Evolutionary conservation across 2,113 vertebrate genomes (phyloP).

Genomic region (Poecilia latipinna): DNA sequence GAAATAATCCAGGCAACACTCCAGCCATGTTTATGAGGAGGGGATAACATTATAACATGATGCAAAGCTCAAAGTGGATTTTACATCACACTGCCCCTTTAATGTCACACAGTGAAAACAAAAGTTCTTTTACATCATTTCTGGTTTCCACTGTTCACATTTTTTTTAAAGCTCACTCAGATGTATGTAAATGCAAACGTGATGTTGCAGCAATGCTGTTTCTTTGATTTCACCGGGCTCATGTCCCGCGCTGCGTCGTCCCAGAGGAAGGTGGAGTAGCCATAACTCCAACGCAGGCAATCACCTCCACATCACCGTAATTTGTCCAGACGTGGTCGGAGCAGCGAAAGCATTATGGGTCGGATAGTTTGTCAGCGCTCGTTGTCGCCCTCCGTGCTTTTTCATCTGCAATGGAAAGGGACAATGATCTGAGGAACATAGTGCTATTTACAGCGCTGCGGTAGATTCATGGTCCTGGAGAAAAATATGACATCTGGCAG

Average conservation of each 20-base stretch:
- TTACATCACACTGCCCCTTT: not conserved
- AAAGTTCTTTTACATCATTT: not conserved
- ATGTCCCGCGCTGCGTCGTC: conserved; percentile 45
- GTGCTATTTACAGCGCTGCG: conserved; percentile 76
- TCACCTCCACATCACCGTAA: conserved; percentile 57
- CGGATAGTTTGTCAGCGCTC: conserved; percentile 61
- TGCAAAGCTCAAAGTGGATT: too few species aligned
- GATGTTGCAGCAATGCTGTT: conserved; percentile 19
- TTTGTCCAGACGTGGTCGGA: conserved; percentile 63
- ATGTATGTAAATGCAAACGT: not conserved
- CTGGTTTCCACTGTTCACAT: not conserved
- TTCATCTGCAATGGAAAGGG: conserved; percentile 73
- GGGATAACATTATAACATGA: too few species aligned
- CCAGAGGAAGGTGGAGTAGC: conserved; percentile 38
- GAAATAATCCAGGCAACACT: too few species aligned
- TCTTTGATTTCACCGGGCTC: conserved; percentile 43
- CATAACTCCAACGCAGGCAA: conserved; percentile 68
- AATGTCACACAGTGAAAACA: not conserved
- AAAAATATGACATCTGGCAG: conserved; percentile 80
- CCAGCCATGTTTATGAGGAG: too few species aligned
- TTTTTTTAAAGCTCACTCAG: not conserved
- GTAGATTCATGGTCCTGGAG: conserved; percentile 72
- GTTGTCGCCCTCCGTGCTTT: conserved; percentile 58
- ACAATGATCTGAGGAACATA: conserved; percentile 39
- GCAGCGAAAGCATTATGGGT: conserved; percentile 38